phyloP scores from a whole-genome alignment of 2,113 vertebrate species.

The Casuarius casuarius region DNA sequence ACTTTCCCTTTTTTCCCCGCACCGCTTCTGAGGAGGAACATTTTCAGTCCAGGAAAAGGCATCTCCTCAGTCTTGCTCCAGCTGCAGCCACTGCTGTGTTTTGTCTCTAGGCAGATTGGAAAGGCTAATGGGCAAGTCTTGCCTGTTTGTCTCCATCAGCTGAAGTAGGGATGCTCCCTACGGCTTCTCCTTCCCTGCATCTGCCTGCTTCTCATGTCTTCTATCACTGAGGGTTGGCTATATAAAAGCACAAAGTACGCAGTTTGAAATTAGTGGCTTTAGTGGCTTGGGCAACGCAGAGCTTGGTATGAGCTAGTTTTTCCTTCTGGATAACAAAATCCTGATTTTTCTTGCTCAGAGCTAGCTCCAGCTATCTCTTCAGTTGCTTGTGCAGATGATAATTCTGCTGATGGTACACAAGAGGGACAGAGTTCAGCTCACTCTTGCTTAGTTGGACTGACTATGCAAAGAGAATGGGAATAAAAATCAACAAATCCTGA shows the following conservation, averaged over 20 bases:
- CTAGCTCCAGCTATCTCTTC: not conserved
- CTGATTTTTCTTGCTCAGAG: not conserved
- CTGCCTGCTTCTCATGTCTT: not conserved
- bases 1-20: fast-evolving
- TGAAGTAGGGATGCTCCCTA: not conserved
- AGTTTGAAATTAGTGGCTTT: not conserved
- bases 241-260: not conserved
- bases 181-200: not conserved
- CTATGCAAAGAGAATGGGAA: not conserved
- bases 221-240: not conserved
- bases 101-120: not conserved
- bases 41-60: not conserved
- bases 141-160: not conserved
- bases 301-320: not conserved
- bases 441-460: not conserved
- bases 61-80: not conserved
- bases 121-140: not conserved
- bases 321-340: not conserved
- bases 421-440: not conserved
- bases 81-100: not conserved
- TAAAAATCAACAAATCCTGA: not conserved
- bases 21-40: not conserved
- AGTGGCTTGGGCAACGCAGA: not conserved
- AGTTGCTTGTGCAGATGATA: not conserved
- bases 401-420: not conserved